These are phyloP conservation scores for Pegoplata infirma DNA, from an alignment of 2,888 invertebrate species.

Conservation along the genomic window DNA sequence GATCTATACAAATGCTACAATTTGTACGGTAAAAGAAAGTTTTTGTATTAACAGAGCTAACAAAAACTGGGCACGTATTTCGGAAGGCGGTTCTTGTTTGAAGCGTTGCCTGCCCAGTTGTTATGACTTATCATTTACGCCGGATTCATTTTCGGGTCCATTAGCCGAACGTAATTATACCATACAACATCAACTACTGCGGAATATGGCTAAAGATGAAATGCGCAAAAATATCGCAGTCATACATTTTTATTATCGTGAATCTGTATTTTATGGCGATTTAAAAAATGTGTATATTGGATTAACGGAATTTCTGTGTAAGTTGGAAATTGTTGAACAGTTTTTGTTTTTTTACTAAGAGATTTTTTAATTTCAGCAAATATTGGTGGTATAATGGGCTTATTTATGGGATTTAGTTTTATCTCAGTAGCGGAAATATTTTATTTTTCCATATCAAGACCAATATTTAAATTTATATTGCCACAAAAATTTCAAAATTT, in stretches of 20 bases:
- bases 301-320: constrained; percentile 89
- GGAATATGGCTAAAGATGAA: constrained; percentile 67
- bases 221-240: constrained; percentile 83
- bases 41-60: constrained; percentile 63
- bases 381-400: constrained; percentile 87
- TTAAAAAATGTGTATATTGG: constrained; percentile 88
- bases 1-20: constrained; percentile 83
- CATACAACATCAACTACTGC: constrained; percentile 67
- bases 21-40: constrained; percentile 78
- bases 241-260: constrained; percentile 86
- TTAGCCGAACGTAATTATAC: constrained; percentile 66
- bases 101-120: constrained; percentile 85
- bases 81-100: constrained; percentile 65
- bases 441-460: constrained; percentile 84
- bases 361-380: constrained; percentile 80
- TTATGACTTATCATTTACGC: constrained; percentile 84
- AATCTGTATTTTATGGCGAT: constrained; percentile 84
- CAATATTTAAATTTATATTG: constrained; percentile 78
- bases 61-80: neutral
- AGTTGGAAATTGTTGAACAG: no score
- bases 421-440: constrained; percentile 87
- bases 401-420: constrained; percentile 88
- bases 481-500: constrained; percentile 23
- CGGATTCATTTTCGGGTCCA: constrained; percentile 81
- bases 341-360: neutral